A percentile compares a stretch with the other conserved stretches of the same genome.
Conservation (phyloP, 2,888 invertebrate genomes). For the Nycteola revayana region DNA sequence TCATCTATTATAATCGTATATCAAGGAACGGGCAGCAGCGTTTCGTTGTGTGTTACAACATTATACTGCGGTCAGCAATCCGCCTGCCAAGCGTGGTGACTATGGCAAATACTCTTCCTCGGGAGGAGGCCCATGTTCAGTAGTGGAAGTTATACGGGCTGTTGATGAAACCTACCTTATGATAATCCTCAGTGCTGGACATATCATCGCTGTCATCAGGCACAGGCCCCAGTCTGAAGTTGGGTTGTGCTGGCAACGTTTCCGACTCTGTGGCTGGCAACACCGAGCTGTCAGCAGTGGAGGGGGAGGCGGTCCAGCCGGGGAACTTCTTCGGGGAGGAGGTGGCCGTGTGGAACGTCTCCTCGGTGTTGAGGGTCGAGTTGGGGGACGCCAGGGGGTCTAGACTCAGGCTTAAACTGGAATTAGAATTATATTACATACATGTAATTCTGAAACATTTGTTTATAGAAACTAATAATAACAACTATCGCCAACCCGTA, state of each 20-base stretch:
- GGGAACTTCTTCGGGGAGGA: constrained; percentile 61
- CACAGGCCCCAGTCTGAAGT: constrained; percentile 60
- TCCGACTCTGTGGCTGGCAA: constrained; percentile 11
- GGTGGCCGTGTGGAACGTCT: constrained; percentile 89
- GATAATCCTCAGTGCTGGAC: constrained; percentile 83
- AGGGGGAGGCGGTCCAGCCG: constrained; percentile 34
- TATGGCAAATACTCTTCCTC: too few relatives aligned
- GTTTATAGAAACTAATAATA: too few relatives aligned
- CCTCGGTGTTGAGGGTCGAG: constrained; percentile 78
- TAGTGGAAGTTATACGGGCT: too few relatives aligned
- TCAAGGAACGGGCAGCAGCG: too few relatives aligned
- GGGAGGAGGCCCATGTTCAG: too few relatives aligned
- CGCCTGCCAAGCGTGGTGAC: too few relatives aligned
- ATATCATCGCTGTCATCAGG: constrained; percentile 83
- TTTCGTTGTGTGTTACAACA: too few relatives aligned
- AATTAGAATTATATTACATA: constrained; percentile 8
- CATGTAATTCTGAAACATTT: too few relatives aligned
- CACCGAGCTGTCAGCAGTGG: constrained; percentile 29
- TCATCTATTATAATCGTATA: too few relatives aligned
- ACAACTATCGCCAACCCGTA: too few relatives aligned
- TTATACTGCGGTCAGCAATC: too few relatives aligned
- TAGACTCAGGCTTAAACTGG: constrained; percentile 86
- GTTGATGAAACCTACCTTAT: constrained; percentile 70
- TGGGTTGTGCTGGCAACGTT: constrained; percentile 34
- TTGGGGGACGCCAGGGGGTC: constrained; percentile 78